A percentile compares a stretch with the other conserved stretches of the same genome.
phyloP scores from a whole-genome alignment of 2,113 vertebrate species.

The Eonycteris spelaea region DNA sequence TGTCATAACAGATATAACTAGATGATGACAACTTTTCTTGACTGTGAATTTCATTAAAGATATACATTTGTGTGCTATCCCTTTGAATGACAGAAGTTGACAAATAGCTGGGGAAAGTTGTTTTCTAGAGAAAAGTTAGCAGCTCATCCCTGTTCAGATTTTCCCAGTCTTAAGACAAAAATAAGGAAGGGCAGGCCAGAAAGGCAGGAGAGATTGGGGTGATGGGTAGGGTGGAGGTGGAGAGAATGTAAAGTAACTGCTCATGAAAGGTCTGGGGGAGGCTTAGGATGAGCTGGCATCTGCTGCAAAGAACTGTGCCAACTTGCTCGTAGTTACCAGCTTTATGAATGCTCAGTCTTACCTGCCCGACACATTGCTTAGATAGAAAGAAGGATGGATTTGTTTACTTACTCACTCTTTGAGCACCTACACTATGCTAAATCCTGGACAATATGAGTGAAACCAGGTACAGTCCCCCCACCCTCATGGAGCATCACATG shows the following conservation, averaged over 20 bases:
- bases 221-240: not conserved
- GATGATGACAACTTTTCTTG: conserved; percentile 83
- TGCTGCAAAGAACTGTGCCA: not conserved
- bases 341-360: not conserved
- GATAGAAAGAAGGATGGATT: not conserved
- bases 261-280: not conserved
- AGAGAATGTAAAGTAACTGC: too few species aligned
- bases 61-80: conserved; percentile 80
- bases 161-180: not conserved
- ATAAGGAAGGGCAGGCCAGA: not conserved
- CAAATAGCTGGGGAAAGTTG: conserved; percentile 82
- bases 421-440: not conserved
- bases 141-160: conserved; percentile 11
- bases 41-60: conserved; percentile 84
- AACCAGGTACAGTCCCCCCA: not conserved
- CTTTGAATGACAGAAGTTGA: conserved; percentile 84
- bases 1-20: conserved; percentile 85
- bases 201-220: not conserved
- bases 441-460: not conserved
- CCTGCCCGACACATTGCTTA: not conserved
- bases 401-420: not conserved
- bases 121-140: conserved; percentile 71
- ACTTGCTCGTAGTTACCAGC: not conserved
- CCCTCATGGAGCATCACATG: accelerated
- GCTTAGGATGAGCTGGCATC: not conserved